phyloP scores from a whole-genome alignment of 2,113 vertebrate species.

The Oncorhynchus gorbuscha region DNA sequence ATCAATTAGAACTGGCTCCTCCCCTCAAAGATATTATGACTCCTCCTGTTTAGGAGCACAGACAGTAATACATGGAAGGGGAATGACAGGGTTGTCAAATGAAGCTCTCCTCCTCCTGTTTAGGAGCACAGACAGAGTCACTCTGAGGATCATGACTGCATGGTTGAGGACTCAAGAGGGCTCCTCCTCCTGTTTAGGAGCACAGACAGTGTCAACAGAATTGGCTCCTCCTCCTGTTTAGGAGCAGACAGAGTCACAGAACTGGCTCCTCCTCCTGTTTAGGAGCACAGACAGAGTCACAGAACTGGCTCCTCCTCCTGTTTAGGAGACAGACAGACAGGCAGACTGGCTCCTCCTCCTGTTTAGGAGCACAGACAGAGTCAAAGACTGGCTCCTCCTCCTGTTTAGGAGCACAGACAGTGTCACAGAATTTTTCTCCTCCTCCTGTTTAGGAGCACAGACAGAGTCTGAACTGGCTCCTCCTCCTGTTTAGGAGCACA shows the following conservation, averaged over 20 bases:
- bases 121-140: too few relatives aligned
- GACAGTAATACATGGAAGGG: too few relatives aligned
- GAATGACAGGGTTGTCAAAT: too few relatives aligned
- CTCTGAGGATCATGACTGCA: too few relatives aligned
- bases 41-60: too few relatives aligned
- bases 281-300: conserved; percentile 39
- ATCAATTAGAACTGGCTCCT: too few relatives aligned
- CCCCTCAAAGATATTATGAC: too few relatives aligned
- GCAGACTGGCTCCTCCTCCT: conserved; percentile 71
- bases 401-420: conserved; percentile 40
- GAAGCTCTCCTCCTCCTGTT: too few relatives aligned
- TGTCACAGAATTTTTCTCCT: conserved; percentile 53
- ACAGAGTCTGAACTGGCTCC: conserved; percentile 67
- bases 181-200: conserved; percentile 64
- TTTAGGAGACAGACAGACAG: conserved; percentile 19
- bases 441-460: conserved; percentile 51
- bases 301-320: conserved; percentile 75
- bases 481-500: conserved; percentile 59
- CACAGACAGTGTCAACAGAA: conserved; percentile 63
- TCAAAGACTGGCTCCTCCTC: conserved; percentile 74
- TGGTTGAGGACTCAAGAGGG: too few relatives aligned
- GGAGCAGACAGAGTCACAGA: conserved; percentile 58
- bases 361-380: background rate
- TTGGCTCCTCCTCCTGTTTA: conserved; percentile 68
- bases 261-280: conserved; percentile 66